A percentile compares a stretch with the other conserved stretches of the same genome.
These are phyloP conservation scores for Trichonephila clavipes DNA, from an alignment of 1,140 invertebrate species.

Conservation along the genomic window DNA sequence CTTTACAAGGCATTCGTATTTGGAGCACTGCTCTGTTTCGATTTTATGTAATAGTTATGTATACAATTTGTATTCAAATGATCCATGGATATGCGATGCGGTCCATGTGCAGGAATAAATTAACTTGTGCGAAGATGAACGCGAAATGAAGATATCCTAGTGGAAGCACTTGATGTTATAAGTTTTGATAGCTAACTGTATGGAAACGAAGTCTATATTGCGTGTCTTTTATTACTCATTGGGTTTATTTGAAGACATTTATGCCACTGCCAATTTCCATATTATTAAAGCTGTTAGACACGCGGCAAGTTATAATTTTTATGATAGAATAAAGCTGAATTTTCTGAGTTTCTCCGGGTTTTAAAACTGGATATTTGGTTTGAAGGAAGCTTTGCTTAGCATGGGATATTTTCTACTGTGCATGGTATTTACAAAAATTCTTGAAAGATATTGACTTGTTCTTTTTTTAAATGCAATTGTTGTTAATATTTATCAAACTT, in stretches of 20 bases:
- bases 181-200: conserved; percentile 6
- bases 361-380: not conserved
- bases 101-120: conserved; percentile 36
- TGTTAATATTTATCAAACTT: no score
- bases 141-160: not conserved
- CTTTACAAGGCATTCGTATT: not conserved
- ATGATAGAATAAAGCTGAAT: not conserved
- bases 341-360: not conserved
- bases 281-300: not conserved
- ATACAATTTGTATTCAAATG: conserved; percentile 59
- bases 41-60: conserved; percentile 53
- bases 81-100: conserved; percentile 24
- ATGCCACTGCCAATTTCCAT: not conserved
- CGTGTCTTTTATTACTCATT: not conserved
- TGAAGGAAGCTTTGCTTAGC: not conserved
- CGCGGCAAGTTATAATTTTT: not conserved
- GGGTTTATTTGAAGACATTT: conserved; percentile 4
- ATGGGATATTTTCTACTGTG: not conserved
- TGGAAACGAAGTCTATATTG: not conserved
- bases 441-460: not conserved
- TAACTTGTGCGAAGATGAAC: not conserved
- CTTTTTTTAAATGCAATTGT: not conserved
- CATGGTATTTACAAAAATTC: no score
- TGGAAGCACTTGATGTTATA: not conserved
- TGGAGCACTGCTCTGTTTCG: not conserved